Conservation (phyloP, 2,888 invertebrate species). For the Geophilus truncorum region DNA sequence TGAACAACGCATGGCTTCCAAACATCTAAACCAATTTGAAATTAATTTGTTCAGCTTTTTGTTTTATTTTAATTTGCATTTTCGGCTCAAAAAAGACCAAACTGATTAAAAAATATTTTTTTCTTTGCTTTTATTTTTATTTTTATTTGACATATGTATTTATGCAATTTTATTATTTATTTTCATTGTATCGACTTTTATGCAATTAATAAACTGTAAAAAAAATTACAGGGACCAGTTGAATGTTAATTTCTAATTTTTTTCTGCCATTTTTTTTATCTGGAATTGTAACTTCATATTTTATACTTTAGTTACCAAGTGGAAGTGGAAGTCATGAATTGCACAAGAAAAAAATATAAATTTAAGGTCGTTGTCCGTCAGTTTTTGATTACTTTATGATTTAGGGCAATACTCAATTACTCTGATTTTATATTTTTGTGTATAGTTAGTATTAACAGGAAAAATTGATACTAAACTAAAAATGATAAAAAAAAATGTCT, state of each 20-base stretch:
- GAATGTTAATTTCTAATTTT: not conserved
- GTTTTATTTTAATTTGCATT: not conserved
- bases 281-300: not conserved
- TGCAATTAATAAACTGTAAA: slow-evolving; percentile 30
- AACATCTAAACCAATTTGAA: not conserved
- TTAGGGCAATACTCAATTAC: not conserved
- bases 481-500: not conserved
- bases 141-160: not conserved
- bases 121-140: not conserved
- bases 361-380: not conserved
- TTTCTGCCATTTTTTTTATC: not conserved
- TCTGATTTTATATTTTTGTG: not conserved
- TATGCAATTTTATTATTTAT: slow-evolving; percentile 23
- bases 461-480: not conserved
- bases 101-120: not conserved
- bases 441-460: not conserved
- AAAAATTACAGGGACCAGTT: not conserved
- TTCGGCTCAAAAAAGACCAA: not conserved
- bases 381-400: not conserved
- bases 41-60: not conserved
- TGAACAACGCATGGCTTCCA: slow-evolving; percentile 23
- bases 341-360: not conserved
- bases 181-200: slow-evolving; percentile 29
- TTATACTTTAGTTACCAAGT: not conserved
- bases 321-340: not conserved